Evolutionary conservation across 2,888 invertebrate genomes (phyloP).

Genomic region (Barypeithes pellucidus): DNA sequence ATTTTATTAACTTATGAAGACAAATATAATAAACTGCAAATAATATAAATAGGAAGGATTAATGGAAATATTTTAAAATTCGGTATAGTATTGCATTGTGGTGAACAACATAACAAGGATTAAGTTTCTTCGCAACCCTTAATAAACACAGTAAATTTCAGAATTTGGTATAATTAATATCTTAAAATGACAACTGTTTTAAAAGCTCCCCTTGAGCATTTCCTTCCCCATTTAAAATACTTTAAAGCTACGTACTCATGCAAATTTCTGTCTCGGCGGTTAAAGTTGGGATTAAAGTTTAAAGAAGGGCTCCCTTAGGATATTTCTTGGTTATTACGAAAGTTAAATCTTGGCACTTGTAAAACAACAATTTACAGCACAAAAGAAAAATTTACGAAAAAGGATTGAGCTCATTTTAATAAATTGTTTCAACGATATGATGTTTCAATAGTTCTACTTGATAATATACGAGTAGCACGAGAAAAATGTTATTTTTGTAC

Average conservation of each 20-base stretch:
- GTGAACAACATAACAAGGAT: no score
- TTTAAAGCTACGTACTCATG: slow-evolving; percentile 11
- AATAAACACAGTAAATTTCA: slow-evolving; percentile 5
- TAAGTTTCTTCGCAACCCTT: not conserved
- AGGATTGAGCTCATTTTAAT: not conserved
- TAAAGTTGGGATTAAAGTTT: slow-evolving; percentile 19
- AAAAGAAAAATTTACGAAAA: not conserved
- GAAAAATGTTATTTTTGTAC: no score
- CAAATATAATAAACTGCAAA: no score
- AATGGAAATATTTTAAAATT: no score
- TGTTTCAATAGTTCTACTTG: no score
- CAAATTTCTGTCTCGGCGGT: slow-evolving; percentile 9
- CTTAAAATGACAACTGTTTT: slow-evolving; percentile 10
- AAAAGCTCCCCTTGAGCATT: slow-evolving; percentile 6
- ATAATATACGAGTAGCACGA: no score
- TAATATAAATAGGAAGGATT: no score
- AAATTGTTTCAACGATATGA: not conserved
- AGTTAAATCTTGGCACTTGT: slow-evolving; percentile 6
- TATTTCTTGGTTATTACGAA: slow-evolving; percentile 14
- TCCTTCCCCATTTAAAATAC: slow-evolving; percentile 13
- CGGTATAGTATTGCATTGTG: no score
- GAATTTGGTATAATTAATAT: not conserved
- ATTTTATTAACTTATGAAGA: no score
- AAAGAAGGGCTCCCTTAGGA: slow-evolving; percentile 3
- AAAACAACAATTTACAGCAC: not conserved